phyloP scores from a whole-genome alignment of 2,113 vertebrate genomes.

The Callocephalon fimbriatum region DNA sequence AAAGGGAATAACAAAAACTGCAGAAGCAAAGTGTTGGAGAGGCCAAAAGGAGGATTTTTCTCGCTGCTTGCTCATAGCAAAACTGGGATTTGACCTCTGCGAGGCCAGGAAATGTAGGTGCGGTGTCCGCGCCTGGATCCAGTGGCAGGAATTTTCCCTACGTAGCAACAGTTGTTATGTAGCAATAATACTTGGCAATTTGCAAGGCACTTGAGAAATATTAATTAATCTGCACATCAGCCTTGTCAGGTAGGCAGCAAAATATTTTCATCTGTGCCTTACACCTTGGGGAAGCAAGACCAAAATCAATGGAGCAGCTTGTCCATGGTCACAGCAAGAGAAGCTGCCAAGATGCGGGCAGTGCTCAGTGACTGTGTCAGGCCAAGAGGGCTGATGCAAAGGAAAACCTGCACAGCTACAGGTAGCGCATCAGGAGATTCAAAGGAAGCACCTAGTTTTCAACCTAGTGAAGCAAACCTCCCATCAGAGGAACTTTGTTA shows the following conservation, averaged over 20 bases:
- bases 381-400: not conserved
- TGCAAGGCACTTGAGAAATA: conserved; percentile 43
- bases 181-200: conserved; percentile 14
- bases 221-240: conserved; percentile 30
- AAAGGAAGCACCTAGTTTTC: not conserved
- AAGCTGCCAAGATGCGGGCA: not conserved
- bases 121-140: not conserved
- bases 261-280: not conserved
- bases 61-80: not conserved
- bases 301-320: not conserved
- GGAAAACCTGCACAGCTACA: not conserved
- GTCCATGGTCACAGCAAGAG: not conserved
- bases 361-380: accelerated
- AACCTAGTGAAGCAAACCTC: not conserved
- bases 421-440: not conserved
- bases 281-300: not conserved
- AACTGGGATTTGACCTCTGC: not conserved
- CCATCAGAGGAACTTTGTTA: not conserved
- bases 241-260: not conserved
- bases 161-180: conserved; percentile 57
- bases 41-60: not conserved
- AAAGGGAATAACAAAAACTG: not conserved
- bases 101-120: not conserved
- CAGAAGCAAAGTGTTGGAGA: not conserved
- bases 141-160: not conserved